These are phyloP conservation scores for Cephalophus harveyi DNA, from an alignment of 2,113 vertebrate genomes.

Conservation along the genomic window DNA sequence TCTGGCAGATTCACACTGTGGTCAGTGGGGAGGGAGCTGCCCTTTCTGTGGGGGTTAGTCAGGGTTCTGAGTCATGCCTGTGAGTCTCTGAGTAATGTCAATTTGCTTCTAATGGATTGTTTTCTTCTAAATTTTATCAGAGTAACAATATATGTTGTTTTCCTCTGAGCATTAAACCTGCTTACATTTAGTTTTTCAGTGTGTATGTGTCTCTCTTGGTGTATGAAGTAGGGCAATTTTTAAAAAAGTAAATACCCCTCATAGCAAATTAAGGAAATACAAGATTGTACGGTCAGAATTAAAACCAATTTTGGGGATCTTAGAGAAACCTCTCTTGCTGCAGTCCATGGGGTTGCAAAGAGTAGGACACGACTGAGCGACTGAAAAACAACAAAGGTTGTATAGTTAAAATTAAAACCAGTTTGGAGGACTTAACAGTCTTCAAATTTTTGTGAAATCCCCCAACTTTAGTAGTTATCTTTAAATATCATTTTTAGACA, in stretches of 20 bases:
- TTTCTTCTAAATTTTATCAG: not conserved
- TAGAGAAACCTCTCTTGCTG: not conserved
- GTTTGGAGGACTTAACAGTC: not conserved
- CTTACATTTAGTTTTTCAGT: not conserved
- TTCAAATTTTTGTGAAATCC: not conserved
- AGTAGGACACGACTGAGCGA: fast-evolving
- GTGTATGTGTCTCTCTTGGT: not conserved
- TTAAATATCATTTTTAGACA: not conserved
- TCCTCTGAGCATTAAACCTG: not conserved
- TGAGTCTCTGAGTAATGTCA: not conserved
- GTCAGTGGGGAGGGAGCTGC: not conserved
- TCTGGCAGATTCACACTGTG: not conserved
- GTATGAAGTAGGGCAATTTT: not conserved
- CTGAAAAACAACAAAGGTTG: not conserved
- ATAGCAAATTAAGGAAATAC: not conserved
- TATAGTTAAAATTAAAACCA: not conserved
- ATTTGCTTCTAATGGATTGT: not conserved
- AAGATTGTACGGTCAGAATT: not conserved
- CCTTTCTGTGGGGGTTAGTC: not conserved
- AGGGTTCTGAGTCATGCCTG: not conserved
- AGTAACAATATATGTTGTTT: not conserved
- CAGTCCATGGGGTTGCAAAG: not conserved
- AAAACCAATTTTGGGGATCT: not conserved
- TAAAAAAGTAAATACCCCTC: not conserved
- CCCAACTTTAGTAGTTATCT: not conserved